Evolutionary conservation across 2,113 vertebrate species (phyloP).

Genomic region (Stercorarius parasiticus): DNA sequence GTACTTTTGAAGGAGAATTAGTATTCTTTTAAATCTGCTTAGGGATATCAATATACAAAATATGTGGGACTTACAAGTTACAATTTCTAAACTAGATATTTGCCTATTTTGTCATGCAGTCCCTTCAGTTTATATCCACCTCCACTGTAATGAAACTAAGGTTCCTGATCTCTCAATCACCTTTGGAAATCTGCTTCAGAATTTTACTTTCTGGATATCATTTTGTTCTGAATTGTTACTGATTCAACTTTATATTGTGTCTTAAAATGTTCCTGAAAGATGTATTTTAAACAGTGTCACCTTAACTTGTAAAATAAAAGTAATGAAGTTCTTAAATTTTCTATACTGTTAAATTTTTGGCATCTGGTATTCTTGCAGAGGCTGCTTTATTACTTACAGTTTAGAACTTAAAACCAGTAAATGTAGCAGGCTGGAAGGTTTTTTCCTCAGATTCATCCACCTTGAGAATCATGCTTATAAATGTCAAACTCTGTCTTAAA

Average conservation of each 20-base stretch:
- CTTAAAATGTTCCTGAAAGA: neutral
- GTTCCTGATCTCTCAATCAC: neutral
- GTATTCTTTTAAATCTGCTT: neutral
- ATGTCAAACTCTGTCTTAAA: neutral
- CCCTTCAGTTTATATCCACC: neutral
- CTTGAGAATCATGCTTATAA: neutral
- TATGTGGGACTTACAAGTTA: neutral
- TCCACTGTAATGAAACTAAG: neutral
- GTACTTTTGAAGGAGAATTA: neutral
- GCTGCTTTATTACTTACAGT: neutral
- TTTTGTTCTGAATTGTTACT: neutral
- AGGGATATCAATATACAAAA: neutral
- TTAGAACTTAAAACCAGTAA: neutral
- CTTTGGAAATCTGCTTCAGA: neutral
- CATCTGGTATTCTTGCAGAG: neutral
- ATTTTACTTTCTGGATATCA: neutral
- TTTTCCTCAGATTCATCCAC: neutral
- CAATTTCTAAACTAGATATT: neutral
- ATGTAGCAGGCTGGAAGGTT: accelerated
- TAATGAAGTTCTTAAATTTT: neutral
- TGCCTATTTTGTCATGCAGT: neutral
- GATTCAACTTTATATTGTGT: neutral
- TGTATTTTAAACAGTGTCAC: neutral
- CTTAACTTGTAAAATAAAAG: neutral
- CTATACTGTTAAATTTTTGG: neutral